A percentile compares a stretch with the other conserved stretches of the same genome.
Evolutionary conservation across 2,113 vertebrate genomes (phyloP).

Genomic region (Megalops atlanticus): DNA sequence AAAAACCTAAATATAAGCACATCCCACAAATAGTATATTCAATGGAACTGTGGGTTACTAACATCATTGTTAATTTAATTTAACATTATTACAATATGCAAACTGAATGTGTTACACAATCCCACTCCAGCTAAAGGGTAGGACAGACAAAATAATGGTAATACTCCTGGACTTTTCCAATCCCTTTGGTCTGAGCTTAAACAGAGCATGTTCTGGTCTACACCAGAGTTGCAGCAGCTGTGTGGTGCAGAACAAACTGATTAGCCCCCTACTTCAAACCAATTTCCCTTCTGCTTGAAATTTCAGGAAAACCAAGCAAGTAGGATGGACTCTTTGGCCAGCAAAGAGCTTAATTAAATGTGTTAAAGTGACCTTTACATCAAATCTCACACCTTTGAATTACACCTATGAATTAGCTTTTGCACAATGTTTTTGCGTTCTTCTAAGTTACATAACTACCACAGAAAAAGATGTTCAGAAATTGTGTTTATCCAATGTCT

Average conservation of each 20-base stretch:
- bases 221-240: constrained; percentile 3
- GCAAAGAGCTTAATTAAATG: constrained; percentile 32
- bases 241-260: constrained; percentile 33
- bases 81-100: too few relatives aligned
- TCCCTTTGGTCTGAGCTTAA: constrained; percentile 9
- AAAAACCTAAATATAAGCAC: too few relatives aligned
- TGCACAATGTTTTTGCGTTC: too few relatives aligned
- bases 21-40: too few relatives aligned
- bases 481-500: too few relatives aligned
- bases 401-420: too few relatives aligned
- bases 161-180: not conserved
- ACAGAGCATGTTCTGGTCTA: constrained; percentile 7
- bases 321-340: constrained; percentile 22
- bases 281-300: constrained; percentile 37
- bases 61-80: too few relatives aligned
- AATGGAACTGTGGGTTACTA: too few relatives aligned
- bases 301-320: constrained; percentile 11
- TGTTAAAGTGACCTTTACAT: constrained; percentile 11
- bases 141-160: not conserved
- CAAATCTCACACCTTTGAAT: constrained; percentile 29
- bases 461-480: too few relatives aligned
- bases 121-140: not conserved
- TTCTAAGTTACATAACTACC: too few relatives aligned
- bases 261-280: constrained; percentile 33
- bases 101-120: not conserved